Conservation (phyloP, 1,140 invertebrate genomes). For the Eupeodes corollae region DNA sequence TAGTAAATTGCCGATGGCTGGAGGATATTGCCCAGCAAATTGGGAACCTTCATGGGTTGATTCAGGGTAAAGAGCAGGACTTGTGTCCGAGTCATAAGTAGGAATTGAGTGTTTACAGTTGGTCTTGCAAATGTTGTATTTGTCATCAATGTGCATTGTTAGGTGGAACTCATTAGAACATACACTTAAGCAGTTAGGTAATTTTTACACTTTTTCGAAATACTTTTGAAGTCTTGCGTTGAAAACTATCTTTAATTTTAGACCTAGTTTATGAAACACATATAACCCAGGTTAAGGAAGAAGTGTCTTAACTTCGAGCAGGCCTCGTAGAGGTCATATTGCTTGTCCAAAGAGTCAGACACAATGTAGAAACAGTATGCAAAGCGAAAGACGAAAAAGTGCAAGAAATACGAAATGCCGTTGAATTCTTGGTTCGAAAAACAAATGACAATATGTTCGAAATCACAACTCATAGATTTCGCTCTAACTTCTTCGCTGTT, state of each 20-base stretch:
- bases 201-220: background rate
- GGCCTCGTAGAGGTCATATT: slow-evolving; percentile 75
- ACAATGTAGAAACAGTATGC: slow-evolving; percentile 81
- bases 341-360: slow-evolving; percentile 81
- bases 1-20: slow-evolving; percentile 91
- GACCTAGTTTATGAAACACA: slow-evolving; percentile 87
- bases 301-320: slow-evolving; percentile 68
- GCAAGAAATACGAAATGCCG: slow-evolving; percentile 82
- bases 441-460: slow-evolving; percentile 59
- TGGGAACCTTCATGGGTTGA: slow-evolving; percentile 59
- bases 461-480: slow-evolving; percentile 78
- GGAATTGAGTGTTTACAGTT: slow-evolving; percentile 84
- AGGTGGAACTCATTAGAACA: slow-evolving; percentile 82
- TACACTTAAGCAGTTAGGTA: slow-evolving; percentile 69
- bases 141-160: slow-evolving; percentile 91
- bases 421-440: slow-evolving; percentile 90
- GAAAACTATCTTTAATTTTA: background rate
- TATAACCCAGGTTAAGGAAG: slow-evolving; percentile 72
- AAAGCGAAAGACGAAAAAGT: slow-evolving; percentile 86
- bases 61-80: slow-evolving; percentile 6
- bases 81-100: slow-evolving; percentile 47
- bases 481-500: too few species aligned
- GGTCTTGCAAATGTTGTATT: slow-evolving; percentile 79
- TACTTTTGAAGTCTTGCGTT: background rate
- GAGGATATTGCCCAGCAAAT: slow-evolving; percentile 90